Evolutionary conservation across 2,797 vertebrate genomes (phyloP), one percentile per base, ranked within the genome.

Genomic region (Schizothorax lantsangensis): DNA sequence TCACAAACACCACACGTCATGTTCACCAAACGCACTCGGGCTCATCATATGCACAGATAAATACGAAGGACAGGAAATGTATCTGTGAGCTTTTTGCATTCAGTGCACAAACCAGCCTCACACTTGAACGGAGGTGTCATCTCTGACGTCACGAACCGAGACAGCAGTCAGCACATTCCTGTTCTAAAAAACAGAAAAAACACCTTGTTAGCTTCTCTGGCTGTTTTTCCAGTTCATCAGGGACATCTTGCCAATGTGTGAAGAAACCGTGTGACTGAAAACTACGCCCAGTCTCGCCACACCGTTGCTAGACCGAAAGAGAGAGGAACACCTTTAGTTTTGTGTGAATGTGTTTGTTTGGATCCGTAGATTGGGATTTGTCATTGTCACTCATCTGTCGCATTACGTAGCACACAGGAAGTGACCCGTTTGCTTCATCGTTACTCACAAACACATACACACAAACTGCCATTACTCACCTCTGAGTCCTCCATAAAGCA

Each of bases 321-420:
- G 59, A 54, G 54, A 79, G 17, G 14, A 59, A 36, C 33, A 81
- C 30, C n/a, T 73, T 47, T 10, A 59, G 73, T n/a, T 77, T 33
- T 83, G 17, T 26, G 30, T 68, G 69, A 66, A 66, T 64, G 78
- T 82, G 82, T 54, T 66, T 62, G 40, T 57, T 78, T 73, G 47
- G 45, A 72, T 85, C 21, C 19, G 40, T 17, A 80, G 52, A 85
- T 23, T 68, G 80, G 15, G 66, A 89, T 79, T 79, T 79, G 79
- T 89, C 81, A 86, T 69, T 82, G 85, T 68, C 87, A 87, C 66
- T 85, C 87, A 87, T 90, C 87, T 88, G 87, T 85, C 85, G 68
- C n/a, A 33, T 86, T 75, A 54, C 19, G 1, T 45, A 82, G 79
- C 73, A 80, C 64, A 85, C 83, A 90, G 89, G 89, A 90, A 90